phyloP scores from a whole-genome alignment of 1,140 invertebrate genomes.

The Cyclina sinensis region DNA sequence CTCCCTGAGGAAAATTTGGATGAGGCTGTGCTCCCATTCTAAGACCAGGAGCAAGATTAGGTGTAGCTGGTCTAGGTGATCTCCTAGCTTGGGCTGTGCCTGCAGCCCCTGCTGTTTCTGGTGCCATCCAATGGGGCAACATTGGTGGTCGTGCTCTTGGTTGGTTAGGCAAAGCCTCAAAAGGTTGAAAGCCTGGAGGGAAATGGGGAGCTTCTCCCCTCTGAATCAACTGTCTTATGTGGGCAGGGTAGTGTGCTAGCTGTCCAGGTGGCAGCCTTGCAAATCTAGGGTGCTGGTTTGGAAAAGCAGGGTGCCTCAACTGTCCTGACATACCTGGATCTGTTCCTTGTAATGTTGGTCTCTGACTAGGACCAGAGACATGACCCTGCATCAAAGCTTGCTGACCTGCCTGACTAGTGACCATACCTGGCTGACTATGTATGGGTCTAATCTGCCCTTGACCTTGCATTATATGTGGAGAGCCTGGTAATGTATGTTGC shows the following conservation, averaged over 20 bases:
- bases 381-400: background rate
- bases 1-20: slow-evolving; percentile 15
- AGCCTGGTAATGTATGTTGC: background rate
- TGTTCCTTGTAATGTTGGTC: background rate
- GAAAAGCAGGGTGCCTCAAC: slow-evolving; percentile 20
- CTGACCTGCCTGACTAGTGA: background rate
- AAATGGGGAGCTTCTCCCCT: slow-evolving; percentile 38
- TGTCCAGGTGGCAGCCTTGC: slow-evolving; percentile 49
- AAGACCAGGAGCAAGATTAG: background rate
- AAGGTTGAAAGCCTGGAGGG: slow-evolving; percentile 22
- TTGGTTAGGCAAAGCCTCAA: slow-evolving; percentile 28
- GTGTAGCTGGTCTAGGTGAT: slow-evolving; percentile 3
- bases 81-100: background rate
- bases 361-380: background rate
- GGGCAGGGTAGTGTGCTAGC: slow-evolving; percentile 23
- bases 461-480: background rate
- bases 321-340: slow-evolving; percentile 1
- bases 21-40: slow-evolving; percentile 11
- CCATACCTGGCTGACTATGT: background rate
- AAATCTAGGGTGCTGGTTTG: slow-evolving; percentile 10
- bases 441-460: too few relatives aligned
- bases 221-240: slow-evolving; percentile 42
- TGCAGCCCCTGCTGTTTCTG: background rate
- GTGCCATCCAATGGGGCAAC: slow-evolving; percentile 62
- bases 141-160: slow-evolving; percentile 41